Evolutionary conservation across 2,888 invertebrate genomes (phyloP).

Genomic region (Nudaria mundana): DNA sequence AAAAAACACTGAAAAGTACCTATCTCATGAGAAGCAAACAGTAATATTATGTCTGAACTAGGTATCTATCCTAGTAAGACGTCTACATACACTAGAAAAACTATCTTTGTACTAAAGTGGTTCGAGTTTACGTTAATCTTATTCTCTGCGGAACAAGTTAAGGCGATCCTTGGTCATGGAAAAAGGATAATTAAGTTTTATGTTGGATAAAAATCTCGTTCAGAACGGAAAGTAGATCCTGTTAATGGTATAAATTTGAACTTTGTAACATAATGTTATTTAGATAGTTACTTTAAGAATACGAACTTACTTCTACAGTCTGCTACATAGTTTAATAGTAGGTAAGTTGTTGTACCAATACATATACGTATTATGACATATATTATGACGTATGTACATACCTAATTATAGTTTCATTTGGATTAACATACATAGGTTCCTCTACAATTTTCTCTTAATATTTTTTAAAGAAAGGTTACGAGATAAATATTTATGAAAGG

Average conservation of each 20-base stretch:
- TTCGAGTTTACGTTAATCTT: slow-evolving; percentile 9
- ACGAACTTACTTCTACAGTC: background rate
- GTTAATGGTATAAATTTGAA: slow-evolving; percentile 5
- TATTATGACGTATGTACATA: too few relatives aligned
- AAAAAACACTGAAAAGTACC: too few relatives aligned
- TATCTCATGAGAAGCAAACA: background rate
- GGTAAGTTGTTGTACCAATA: too few relatives aligned
- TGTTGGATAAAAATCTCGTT: slow-evolving; percentile 9
- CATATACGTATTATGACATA: too few relatives aligned
- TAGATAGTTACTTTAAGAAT: background rate
- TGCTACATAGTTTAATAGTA: too few relatives aligned
- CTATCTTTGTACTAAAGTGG: slow-evolving; percentile 8
- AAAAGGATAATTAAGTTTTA: slow-evolving; percentile 15
- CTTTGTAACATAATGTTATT: background rate
- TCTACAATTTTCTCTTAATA: too few relatives aligned
- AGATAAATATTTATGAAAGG: too few relatives aligned
- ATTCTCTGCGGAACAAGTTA: slow-evolving; percentile 8
- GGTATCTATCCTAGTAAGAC: slow-evolving; percentile 1
- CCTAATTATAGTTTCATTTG: too few relatives aligned
- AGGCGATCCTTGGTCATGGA: slow-evolving; percentile 7
- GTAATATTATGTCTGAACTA: slow-evolving; percentile 1
- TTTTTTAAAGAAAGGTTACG: too few relatives aligned
- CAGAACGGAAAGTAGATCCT: slow-evolving; percentile 6
- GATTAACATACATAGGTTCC: too few relatives aligned
- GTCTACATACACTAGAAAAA: slow-evolving; percentile 3